Evolutionary conservation across 37 sponge, comb jelly and placozoan genomes (phyloP).

Genomic region (Ephydatia muelleri): DNA sequence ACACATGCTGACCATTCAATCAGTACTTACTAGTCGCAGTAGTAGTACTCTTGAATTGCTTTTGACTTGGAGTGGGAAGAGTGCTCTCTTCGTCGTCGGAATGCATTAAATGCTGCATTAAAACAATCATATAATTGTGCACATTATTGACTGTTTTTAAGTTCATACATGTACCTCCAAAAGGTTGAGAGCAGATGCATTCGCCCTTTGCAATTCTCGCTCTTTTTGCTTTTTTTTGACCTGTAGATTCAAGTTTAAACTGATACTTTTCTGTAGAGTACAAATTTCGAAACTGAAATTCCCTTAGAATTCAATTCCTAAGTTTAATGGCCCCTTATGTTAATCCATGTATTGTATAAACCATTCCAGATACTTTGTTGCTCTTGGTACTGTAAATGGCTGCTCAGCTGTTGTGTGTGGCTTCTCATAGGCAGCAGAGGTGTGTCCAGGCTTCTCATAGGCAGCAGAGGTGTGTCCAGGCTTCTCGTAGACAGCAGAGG

Average conservation of each 20-base stretch:
- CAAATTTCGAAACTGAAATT: neutral
- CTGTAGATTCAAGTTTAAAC: neutral
- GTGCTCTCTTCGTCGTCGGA: neutral
- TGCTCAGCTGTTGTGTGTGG: neutral
- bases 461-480: neutral
- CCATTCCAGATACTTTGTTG: neutral
- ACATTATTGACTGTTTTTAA: neutral
- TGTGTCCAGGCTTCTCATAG: neutral
- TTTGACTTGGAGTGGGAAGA: neutral
- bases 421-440: neutral
- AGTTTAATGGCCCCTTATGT: conserved; percentile 1
- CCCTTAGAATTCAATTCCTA: neutral
- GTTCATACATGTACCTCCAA: neutral
- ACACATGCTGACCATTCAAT: neutral
- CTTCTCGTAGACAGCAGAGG: too few species aligned
- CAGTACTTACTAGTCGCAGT: neutral
- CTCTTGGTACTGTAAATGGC: neutral
- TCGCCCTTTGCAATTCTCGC: neutral
- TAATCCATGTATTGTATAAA: neutral
- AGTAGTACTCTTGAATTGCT: neutral
- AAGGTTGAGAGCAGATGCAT: conserved; percentile 1
- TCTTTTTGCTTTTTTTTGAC: too few species aligned
- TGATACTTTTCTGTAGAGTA: neutral
- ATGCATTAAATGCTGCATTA: conserved; percentile 1
- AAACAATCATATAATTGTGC: neutral